Evolutionary conservation across 2,797 vertebrate species (phyloP).

Genomic region (Emydoidea blandingii): DNA sequence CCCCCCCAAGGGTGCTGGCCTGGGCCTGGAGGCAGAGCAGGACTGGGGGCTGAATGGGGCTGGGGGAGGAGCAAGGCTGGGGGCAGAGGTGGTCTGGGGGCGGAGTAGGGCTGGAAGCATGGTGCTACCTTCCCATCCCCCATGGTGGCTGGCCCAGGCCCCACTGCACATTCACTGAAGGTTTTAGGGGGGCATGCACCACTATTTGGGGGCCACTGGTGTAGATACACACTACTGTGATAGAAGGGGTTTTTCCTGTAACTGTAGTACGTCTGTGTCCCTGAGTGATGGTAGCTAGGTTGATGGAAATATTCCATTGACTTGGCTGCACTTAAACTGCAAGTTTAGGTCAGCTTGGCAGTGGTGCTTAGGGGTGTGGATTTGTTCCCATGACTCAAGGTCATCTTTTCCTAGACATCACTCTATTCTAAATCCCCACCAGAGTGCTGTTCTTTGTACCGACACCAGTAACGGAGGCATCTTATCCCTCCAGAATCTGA

Average conservation of each 20-base stretch:
- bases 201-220: neutral
- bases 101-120: neutral
- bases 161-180: too few relatives aligned
- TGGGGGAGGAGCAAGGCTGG: neutral
- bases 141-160: too few relatives aligned
- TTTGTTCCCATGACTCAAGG: neutral
- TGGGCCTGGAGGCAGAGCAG: neutral
- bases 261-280: neutral
- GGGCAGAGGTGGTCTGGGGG: neutral
- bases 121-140: too few relatives aligned
- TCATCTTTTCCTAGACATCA: neutral
- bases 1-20: neutral
- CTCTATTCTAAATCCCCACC: neutral
- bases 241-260: neutral
- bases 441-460: neutral
- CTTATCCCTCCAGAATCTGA: neutral
- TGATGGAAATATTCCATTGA: neutral
- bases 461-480: too few relatives aligned
- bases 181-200: neutral
- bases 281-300: neutral
- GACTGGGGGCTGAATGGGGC: neutral
- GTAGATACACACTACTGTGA: neutral
- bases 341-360: neutral
- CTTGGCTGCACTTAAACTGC: neutral
- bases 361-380: neutral